Evolutionary conservation across 2,113 vertebrate genomes (phyloP).

Genomic region (Benitochromis conjunctus): DNA sequence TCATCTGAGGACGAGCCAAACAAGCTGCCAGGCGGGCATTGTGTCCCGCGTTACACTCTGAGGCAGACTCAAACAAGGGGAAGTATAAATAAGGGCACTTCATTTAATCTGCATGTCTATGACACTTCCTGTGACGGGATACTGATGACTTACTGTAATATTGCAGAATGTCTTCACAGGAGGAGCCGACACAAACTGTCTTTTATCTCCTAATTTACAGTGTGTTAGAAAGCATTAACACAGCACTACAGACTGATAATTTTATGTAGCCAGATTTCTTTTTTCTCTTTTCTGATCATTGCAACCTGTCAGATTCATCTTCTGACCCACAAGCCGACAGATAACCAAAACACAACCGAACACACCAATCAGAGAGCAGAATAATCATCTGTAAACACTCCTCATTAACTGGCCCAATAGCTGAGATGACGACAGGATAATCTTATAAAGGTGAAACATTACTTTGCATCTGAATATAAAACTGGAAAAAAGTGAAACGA

Average conservation of each 20-base stretch:
- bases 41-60: not conserved
- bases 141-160: accelerated
- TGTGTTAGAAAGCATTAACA: not conserved
- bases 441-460: not conserved
- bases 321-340: not conserved
- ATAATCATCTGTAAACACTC: not conserved
- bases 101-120: not conserved
- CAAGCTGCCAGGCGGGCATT: accelerated
- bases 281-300: not conserved
- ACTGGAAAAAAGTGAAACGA: not conserved
- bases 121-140: not conserved
- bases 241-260: not conserved
- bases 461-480: not conserved
- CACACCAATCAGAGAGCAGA: not conserved
- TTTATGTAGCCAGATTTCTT: accelerated
- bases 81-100: accelerated
- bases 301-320: not conserved
- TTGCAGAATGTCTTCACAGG: not conserved
- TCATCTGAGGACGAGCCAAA: not conserved
- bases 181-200: not conserved
- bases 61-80: not conserved
- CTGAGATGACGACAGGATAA: not conserved
- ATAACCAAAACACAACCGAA: not conserved
- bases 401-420: not conserved
- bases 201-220: not conserved